Evolutionary conservation across 2,888 invertebrate genomes (phyloP), one percentile per base, ranked within the genome.

Genomic region (Phyto melanocephala): DNA sequence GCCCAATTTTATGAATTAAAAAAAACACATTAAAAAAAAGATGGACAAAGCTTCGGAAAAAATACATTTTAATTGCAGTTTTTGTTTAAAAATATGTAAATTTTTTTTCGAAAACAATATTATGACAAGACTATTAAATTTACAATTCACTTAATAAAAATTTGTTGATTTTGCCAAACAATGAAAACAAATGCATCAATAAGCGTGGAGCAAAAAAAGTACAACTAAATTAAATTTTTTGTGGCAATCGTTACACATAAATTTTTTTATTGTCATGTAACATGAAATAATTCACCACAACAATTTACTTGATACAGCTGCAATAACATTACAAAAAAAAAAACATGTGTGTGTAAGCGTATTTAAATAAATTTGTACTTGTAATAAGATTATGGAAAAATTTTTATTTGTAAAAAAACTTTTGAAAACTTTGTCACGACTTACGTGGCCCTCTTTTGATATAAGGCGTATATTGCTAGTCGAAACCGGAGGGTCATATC

Each of bases 241-340:
- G 20, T 13, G 15, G 24, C 42, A 67, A 76, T 76, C 37, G 37
- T 45, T 37, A 35, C 28, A 50, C 8, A 37, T 5, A 33, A n/a
- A 24, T 24, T 72, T 60, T 54, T 62, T 54, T 60, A 72, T 67
- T 71, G 60, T 81, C 52, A 65, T 62, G 10, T 13, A 67, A 68
- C 52, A 62, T 81, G 80, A 76, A 65, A 76, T 81, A 77, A 77
- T 81, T 77, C 63, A 77, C 81, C 81, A 58, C 77, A 74, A 42
- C 8, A 17, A 22, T 3, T 1, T 24, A 54, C 28, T 20, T 20
- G 22, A 37, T 54, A 15, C 42, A 74, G 8, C 20, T 40, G 17
- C 50, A 45, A 24, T 1, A 72, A 52, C 40, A 50, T 35, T 42
- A 35, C 40, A 42, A 54, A 63, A 4, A n/a, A n/a, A n/a, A n/a